A percentile compares a stretch with the other conserved stretches of the same genome.
Conservation (phyloP, 2,113 vertebrate genomes). For the Cyprinodon variegatus region DNA sequence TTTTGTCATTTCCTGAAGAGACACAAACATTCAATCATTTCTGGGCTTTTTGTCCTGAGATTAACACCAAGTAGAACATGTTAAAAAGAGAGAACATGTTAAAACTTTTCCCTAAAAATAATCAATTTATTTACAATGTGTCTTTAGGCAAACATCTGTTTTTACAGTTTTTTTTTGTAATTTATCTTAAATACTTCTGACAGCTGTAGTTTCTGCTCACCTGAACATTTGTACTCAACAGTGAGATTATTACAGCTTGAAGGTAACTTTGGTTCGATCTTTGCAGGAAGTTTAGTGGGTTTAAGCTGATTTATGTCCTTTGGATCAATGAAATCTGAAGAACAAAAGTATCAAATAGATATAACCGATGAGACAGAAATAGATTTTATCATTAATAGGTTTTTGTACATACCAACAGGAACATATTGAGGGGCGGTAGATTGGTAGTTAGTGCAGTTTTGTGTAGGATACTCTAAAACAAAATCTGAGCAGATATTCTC, state of each 20-base stretch:
- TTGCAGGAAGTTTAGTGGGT: not conserved
- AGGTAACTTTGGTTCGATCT: not conserved
- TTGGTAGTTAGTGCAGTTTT: not conserved
- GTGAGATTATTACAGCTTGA: not conserved
- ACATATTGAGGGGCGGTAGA: rapidly evolving
- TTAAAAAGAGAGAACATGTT: too few species aligned
- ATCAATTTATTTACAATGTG: too few species aligned
- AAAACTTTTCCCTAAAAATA: too few species aligned
- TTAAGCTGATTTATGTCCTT: not conserved
- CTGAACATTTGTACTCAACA: not conserved
- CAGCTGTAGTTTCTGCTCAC: constrained; percentile 40
- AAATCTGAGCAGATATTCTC: constrained; percentile 30
- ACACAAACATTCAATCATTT: constrained; percentile 2
- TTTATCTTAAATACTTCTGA: not conserved
- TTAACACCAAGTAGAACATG: too few species aligned
- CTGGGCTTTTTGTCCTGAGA: not conserved
- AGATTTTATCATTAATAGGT: not conserved
- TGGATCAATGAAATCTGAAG: not conserved
- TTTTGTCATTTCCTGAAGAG: not conserved
- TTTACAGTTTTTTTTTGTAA: too few species aligned
- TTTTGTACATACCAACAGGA: constrained; percentile 45
- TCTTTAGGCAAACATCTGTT: too few species aligned
- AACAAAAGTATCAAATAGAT: not conserved
- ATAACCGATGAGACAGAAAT: not conserved
- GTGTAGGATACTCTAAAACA: not conserved